Conservation (phyloP, 2,113 vertebrate species). For the Lipophrys pholis region DNA sequence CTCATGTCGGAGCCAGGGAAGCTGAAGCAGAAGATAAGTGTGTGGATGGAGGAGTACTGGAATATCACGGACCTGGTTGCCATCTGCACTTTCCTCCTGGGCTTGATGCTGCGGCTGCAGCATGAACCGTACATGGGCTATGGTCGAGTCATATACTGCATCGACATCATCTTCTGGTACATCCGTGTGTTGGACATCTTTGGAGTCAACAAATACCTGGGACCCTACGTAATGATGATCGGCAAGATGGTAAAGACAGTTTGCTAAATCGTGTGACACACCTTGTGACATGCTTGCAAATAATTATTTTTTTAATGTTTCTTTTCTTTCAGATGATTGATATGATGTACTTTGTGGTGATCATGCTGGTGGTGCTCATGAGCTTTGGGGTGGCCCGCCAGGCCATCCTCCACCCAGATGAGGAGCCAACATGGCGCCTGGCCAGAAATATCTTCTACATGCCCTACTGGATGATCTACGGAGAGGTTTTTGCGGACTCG, state of each 20-base stretch:
- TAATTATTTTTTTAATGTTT: neutral
- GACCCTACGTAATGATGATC: constrained; percentile 99
- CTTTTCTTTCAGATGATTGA: constrained; percentile 92
- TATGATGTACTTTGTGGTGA: constrained; percentile 99
- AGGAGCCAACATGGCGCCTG: constrained; percentile 96
- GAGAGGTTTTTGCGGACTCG: constrained; percentile 99
- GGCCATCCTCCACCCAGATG: constrained; percentile 96
- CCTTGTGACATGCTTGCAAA: neutral
- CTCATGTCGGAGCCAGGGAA: constrained; percentile 99
- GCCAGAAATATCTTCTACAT: constrained; percentile 99
- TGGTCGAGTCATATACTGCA: constrained; percentile 96
- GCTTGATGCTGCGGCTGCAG: constrained; percentile 92
- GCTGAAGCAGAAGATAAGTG: constrained; percentile 96
- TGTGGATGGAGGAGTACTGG: constrained; percentile 99
- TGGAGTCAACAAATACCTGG: constrained; percentile 98
- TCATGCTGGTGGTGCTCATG: constrained; percentile 99
- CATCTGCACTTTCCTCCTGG: constrained; percentile 92
- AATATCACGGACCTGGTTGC: constrained; percentile 96
- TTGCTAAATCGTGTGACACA: neutral
- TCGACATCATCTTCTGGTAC: constrained; percentile 99
- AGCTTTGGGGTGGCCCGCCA: constrained; percentile 98
- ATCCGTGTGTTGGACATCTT: constrained; percentile 98
- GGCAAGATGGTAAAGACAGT: constrained; percentile 93
- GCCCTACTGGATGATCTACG: constrained; percentile 99
- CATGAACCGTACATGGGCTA: constrained; percentile 96